Evolutionary conservation across 2,888 invertebrate genomes (phyloP).

Genomic region (Nipponacmea schrenckii): DNA sequence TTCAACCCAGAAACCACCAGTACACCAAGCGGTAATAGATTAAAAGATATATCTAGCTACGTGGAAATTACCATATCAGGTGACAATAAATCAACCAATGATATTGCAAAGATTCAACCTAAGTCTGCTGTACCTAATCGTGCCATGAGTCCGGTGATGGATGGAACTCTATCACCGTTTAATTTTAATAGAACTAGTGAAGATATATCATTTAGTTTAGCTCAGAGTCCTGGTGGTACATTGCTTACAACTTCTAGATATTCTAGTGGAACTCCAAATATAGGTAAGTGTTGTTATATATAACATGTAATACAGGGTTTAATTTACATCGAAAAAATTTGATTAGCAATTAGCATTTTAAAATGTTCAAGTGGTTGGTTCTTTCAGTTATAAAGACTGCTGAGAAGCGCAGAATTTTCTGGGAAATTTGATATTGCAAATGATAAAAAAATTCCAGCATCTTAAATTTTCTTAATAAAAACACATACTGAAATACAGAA

Average conservation of each 20-base stretch:
- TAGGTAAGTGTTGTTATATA: constrained; percentile 35
- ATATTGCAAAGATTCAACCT: neutral
- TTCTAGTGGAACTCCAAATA: constrained; percentile 43
- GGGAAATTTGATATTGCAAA: no score
- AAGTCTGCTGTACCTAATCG: constrained; percentile 15
- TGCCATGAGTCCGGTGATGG: constrained; percentile 8
- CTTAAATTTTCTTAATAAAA: no score
- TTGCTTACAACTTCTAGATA: constrained; percentile 29
- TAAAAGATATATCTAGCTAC: constrained; percentile 18
- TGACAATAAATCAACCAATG: neutral
- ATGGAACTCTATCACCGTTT: constrained; percentile 13
- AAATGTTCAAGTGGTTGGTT: neutral
- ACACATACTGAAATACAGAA: no score
- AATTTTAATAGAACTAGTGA: constrained; percentile 6
- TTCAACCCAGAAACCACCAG: constrained; percentile 3
- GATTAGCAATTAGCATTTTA: neutral
- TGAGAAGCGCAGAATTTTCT: no score
- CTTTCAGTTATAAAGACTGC: neutral
- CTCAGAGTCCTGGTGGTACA: constrained; percentile 19
- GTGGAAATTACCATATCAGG: constrained; percentile 21
- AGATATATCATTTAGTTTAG: constrained; percentile 17
- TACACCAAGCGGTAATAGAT: neutral
- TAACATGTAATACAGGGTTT: no score
- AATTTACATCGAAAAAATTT: constrained; percentile 3
- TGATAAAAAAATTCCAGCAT: no score